Evolutionary conservation across 2,888 invertebrate genomes (phyloP).

Genomic region (Oscheius sp.): DNA sequence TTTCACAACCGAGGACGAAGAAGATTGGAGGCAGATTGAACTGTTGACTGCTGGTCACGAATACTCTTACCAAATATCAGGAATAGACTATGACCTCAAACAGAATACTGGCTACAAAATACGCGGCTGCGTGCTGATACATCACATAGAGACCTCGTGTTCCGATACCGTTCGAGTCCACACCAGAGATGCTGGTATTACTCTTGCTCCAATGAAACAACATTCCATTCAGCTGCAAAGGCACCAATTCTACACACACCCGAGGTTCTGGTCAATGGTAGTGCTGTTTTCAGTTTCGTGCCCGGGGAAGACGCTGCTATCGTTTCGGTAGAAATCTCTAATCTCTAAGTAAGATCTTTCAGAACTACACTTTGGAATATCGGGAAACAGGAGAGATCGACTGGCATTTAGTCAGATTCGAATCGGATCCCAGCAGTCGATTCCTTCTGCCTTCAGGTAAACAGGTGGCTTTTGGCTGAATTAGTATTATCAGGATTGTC

Average conservation of each 20-base stretch:
- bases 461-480: neutral
- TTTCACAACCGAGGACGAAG: slow-evolving; percentile 25
- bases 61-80: slow-evolving; percentile 21
- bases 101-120: slow-evolving; percentile 39
- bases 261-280: slow-evolving; percentile 47
- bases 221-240: slow-evolving; percentile 36
- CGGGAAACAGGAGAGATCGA: slow-evolving; percentile 36
- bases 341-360: slow-evolving; percentile 2
- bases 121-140: slow-evolving; percentile 43
- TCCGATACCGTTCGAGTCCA: slow-evolving; percentile 40
- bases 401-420: slow-evolving; percentile 45
- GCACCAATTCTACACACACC: slow-evolving; percentile 47
- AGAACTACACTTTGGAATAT: slow-evolving; percentile 55
- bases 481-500: slow-evolving; percentile 4
- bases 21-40: slow-evolving; percentile 27
- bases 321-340: slow-evolving; percentile 34
- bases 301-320: slow-evolving; percentile 45
- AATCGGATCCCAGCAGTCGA: slow-evolving; percentile 43
- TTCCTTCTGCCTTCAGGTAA: slow-evolving; percentile 25
- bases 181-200: slow-evolving; percentile 38
- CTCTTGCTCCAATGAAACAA: neutral
- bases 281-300: slow-evolving; percentile 49
- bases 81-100: slow-evolving; percentile 24
- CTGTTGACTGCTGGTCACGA: slow-evolving; percentile 15
- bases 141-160: slow-evolving; percentile 44